phyloP scores from a whole-genome alignment of 1,140 invertebrate genomes.

The Listronotus bonariensis region DNA sequence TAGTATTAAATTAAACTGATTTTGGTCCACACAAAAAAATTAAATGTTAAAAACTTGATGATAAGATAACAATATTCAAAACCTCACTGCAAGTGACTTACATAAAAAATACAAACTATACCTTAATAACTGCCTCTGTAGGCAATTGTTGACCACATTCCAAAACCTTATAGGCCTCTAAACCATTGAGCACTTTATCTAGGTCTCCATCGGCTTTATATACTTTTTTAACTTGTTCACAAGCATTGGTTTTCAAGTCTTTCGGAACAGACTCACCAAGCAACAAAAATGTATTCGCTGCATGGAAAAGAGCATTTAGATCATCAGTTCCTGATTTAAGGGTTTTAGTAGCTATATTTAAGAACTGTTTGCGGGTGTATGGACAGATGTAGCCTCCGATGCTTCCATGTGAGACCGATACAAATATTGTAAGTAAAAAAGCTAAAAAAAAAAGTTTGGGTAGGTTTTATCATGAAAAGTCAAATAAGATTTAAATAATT shows the following conservation, averaged over 20 bases:
- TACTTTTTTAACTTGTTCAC: slow-evolving; percentile 39
- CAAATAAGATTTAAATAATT: background rate
- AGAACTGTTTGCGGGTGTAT: slow-evolving; percentile 43
- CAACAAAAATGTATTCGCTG: slow-evolving; percentile 43
- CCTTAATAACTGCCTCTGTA: slow-evolving; percentile 44
- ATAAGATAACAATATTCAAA: background rate
- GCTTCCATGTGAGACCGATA: slow-evolving; percentile 34
- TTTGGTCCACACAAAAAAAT: background rate
- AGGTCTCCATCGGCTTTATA: slow-evolving; percentile 39
- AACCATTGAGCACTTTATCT: slow-evolving; percentile 44
- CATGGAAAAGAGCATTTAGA: slow-evolving; percentile 43
- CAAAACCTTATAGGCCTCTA: slow-evolving; percentile 42
- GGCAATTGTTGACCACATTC: slow-evolving; percentile 48
- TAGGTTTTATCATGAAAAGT: background rate
- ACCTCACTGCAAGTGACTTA: background rate
- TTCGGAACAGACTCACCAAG: slow-evolving; percentile 39
- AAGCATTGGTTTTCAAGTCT: slow-evolving; percentile 37
- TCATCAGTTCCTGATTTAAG: slow-evolving; percentile 39
- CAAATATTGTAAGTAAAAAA: slow-evolving; percentile 17
- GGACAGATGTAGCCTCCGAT: slow-evolving; percentile 47
- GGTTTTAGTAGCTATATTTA: slow-evolving; percentile 36
- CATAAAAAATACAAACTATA: slow-evolving; percentile 34
- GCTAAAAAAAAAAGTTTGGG: slow-evolving; percentile 19
- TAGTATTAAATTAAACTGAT: too few relatives aligned
- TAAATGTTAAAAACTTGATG: background rate